Conservation (phyloP, 2,113 vertebrate species). For the Aptenodytes patagonicus region DNA sequence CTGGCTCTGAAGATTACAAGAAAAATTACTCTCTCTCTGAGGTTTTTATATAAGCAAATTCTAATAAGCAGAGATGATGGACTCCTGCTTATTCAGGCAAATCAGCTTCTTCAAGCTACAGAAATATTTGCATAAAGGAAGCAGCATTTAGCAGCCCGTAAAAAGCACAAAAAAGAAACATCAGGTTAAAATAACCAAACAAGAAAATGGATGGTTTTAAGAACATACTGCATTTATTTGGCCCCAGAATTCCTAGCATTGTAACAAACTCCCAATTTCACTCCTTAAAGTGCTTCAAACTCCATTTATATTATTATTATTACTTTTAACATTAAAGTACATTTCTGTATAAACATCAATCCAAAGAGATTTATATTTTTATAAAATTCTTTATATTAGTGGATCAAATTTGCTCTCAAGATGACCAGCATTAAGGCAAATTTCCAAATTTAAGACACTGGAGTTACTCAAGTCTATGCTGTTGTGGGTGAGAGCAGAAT, state of each 20-base stretch:
- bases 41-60: neutral
- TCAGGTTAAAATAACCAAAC: neutral
- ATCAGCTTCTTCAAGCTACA: neutral
- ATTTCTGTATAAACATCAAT: constrained; percentile 44
- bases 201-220: neutral
- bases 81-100: neutral
- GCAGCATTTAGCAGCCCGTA: neutral
- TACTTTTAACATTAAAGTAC: constrained; percentile 47
- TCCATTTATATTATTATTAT: constrained; percentile 68
- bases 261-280: constrained; percentile 42
- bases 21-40: neutral
- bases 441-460: neutral
- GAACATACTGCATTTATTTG: constrained; percentile 62
- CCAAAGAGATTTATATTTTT: constrained; percentile 42
- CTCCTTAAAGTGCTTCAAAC: constrained; percentile 72
- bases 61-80: neutral
- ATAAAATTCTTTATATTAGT: constrained; percentile 27
- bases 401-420: constrained; percentile 27
- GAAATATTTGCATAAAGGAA: neutral
- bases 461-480: neutral
- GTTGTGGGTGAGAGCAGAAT: constrained; percentile 16
- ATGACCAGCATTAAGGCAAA: neutral
- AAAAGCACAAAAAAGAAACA: neutral
- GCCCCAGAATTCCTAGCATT: constrained; percentile 40
- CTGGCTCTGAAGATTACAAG: neutral